A percentile compares a stretch with the other conserved stretches of the same genome.
These are phyloP conservation scores for Pollimyrus isidori DNA, from an alignment of 2,113 vertebrate genomes.

Conservation along the genomic window DNA sequence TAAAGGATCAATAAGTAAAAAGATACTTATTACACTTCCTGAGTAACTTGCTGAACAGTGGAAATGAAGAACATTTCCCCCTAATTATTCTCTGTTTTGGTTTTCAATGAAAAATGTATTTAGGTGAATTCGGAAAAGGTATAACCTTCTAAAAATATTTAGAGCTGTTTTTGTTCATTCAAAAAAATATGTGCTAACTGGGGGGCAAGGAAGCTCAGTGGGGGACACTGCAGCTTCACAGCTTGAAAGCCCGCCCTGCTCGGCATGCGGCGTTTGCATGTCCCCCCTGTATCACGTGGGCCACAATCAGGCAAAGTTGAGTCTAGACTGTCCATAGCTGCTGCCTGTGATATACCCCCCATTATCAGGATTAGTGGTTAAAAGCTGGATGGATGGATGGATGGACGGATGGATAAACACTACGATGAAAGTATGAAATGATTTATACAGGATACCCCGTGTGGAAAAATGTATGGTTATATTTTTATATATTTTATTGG, in stretches of 20 bases:
- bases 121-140: background rate
- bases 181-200: background rate
- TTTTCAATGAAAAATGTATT: too few species aligned
- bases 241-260: background rate
- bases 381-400: background rate
- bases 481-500: background rate
- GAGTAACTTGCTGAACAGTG: too few species aligned
- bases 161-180: background rate
- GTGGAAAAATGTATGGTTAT: background rate
- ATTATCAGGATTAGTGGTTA: background rate
- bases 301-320: background rate
- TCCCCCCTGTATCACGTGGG: background rate
- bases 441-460: background rate
- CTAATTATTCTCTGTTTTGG: too few species aligned
- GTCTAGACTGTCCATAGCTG: background rate
- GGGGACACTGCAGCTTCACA: too few species aligned
- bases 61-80: too few species aligned
- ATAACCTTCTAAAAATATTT: background rate
- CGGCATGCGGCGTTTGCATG: background rate
- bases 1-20: background rate
- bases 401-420: background rate
- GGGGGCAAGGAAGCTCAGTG: background rate
- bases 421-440: background rate
- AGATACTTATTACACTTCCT: too few species aligned
- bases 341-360: background rate